phyloP scores from a whole-genome alignment of 2,888 invertebrate species.

The Hecatera dysodea region DNA sequence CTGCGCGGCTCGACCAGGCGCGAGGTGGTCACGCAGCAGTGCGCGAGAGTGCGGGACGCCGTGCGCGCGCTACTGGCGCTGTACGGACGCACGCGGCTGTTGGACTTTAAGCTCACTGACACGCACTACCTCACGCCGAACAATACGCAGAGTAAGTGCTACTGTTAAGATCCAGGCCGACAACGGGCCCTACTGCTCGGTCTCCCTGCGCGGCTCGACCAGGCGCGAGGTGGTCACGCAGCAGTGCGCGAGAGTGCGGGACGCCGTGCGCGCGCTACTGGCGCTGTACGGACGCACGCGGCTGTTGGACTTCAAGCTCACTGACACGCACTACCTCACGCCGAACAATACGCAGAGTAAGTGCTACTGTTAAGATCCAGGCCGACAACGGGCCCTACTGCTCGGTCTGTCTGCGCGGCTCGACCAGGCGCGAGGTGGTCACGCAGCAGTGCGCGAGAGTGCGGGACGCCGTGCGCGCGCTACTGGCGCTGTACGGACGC shows the following conservation, averaged over 20 bases:
- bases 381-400: constrained; percentile 93
- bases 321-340: constrained; percentile 90
- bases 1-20: constrained; percentile 90
- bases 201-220: constrained; percentile 91
- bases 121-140: constrained; percentile 90
- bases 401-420: constrained; percentile 92
- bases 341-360: constrained; percentile 81
- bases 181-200: constrained; percentile 93
- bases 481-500: constrained; percentile 96
- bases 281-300: constrained; percentile 96
- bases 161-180: constrained; percentile 83
- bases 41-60: constrained; percentile 94
- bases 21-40: constrained; percentile 92
- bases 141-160: constrained; percentile 73
- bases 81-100: constrained; percentile 95
- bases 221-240: constrained; percentile 92
- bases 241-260: constrained; percentile 94
- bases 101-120: constrained; percentile 94
- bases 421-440: too few species aligned
- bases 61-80: constrained; percentile 96
- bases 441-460: constrained; percentile 94
- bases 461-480: constrained; percentile 94
- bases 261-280: constrained; percentile 95
- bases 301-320: constrained; percentile 95
- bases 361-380: constrained; percentile 28